Evolutionary conservation across 1,140 invertebrate species (phyloP).

Genomic region (Lordiphosa stackelbergi): DNA sequence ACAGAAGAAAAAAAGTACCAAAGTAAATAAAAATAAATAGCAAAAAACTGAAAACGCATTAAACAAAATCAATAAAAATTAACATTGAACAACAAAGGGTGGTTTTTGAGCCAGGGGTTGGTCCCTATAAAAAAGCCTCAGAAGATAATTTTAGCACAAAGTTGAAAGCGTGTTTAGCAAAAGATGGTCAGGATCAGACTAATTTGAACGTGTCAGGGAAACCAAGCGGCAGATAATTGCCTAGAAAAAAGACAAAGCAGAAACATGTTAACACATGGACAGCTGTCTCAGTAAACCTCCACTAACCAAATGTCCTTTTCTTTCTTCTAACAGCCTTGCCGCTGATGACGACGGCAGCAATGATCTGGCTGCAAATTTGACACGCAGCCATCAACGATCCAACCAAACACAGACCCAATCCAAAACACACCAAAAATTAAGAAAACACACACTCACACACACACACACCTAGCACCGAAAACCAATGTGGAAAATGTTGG

Average conservation of each 20-base stretch:
- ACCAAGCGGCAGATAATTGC: constrained; percentile 56
- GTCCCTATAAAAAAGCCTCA: not conserved
- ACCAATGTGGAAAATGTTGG: constrained; percentile 76
- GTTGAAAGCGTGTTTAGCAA: constrained; percentile 39
- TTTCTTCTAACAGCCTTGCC: constrained; percentile 37
- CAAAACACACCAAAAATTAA: constrained; percentile 8
- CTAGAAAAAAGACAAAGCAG: constrained; percentile 9
- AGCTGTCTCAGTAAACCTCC: constrained; percentile 13
- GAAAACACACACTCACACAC: constrained; percentile 7
- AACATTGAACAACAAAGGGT: constrained; percentile 39
- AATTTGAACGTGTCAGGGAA: constrained; percentile 49
- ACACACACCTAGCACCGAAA: constrained; percentile 9
- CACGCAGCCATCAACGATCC: constrained; percentile 40
- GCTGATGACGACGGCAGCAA: constrained; percentile 58
- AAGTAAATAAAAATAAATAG: constrained; percentile 69
- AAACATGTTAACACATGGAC: constrained; percentile 25
- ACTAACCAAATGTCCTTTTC: constrained; percentile 35
- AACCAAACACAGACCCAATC: constrained; percentile 2
- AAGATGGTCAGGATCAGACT: constrained; percentile 49
- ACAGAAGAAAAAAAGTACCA: constrained; percentile 22
- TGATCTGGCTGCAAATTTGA: constrained; percentile 66
- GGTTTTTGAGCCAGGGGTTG: constrained; percentile 11
- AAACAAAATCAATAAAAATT: constrained; percentile 74
- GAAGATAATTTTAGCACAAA: constrained; percentile 2
- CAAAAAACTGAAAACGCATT: constrained; percentile 65